Percentiles rank a stretch among this genome's conserved stretches.
Conservation (phyloP, 2,113 vertebrate species). For the Rissa tridactyla region DNA sequence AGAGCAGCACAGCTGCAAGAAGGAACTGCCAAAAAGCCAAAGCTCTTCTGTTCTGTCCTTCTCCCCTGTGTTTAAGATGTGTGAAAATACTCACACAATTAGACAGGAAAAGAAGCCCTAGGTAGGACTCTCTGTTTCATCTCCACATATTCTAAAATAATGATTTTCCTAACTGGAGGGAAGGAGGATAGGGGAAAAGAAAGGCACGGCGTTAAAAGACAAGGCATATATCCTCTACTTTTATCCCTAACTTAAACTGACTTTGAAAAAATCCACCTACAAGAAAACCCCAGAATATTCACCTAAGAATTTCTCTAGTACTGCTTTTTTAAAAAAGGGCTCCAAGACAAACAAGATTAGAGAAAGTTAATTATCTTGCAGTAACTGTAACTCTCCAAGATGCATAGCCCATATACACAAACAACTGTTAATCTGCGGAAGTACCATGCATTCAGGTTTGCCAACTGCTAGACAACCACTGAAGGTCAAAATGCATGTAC, state of each 20-base stretch:
- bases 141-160: conserved; percentile 54
- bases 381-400: background rate
- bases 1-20: conserved; percentile 51
- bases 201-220: conserved; percentile 35
- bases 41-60: conserved; percentile 39
- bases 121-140: conserved; percentile 30
- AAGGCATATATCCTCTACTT: background rate
- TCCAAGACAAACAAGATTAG: background rate
- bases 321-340: background rate
- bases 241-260: background rate
- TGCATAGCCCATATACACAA: background rate
- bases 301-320: background rate
- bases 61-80: conserved; percentile 34
- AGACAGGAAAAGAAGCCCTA: conserved; percentile 40
- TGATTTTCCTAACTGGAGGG: conserved; percentile 36
- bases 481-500: background rate
- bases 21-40: conserved; percentile 49
- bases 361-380: background rate
- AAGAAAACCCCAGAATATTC: conserved; percentile 10
- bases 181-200: conserved; percentile 9
- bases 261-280: background rate
- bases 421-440: background rate
- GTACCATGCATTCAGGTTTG: background rate
- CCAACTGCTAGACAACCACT: background rate
- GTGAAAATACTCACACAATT: conserved; percentile 51